Evolutionary conservation across 2,888 invertebrate genomes (phyloP).

Genomic region (Ophioninae sp.): DNA sequence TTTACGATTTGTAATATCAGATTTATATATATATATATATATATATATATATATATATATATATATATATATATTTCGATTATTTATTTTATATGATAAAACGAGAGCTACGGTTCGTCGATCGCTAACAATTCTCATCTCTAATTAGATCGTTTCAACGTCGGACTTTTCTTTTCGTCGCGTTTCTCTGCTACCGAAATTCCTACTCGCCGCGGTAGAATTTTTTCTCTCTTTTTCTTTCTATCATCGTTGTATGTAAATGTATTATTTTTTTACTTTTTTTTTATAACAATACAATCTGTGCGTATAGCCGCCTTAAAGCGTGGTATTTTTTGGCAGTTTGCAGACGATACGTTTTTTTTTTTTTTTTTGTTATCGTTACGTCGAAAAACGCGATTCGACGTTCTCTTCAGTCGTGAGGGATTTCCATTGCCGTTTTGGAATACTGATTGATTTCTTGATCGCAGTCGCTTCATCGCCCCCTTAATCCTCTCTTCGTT

Average conservation of each 20-base stretch:
- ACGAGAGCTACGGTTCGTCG: constrained; percentile 28
- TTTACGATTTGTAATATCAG: constrained; percentile 9
- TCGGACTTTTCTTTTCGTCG: constrained; percentile 41
- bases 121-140: constrained; percentile 29
- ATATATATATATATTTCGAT: constrained; percentile 28
- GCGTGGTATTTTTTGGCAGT: constrained; percentile 71
- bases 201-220: constrained; percentile 53
- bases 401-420: constrained; percentile 25
- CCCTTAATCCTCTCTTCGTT: background rate
- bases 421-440: constrained; percentile 30
- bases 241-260: constrained; percentile 65
- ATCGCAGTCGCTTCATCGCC: constrained; percentile 12
- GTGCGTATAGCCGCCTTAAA: constrained; percentile 70
- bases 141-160: constrained; percentile 34
- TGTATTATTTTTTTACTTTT: background rate
- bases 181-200: constrained; percentile 56
- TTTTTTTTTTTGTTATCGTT: constrained; percentile 49
- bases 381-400: constrained; percentile 32
- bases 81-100: constrained; percentile 36
- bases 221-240: constrained; percentile 27
- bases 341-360: constrained; percentile 57
- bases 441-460: constrained; percentile 47
- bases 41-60: constrained; percentile 12
- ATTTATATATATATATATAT: constrained; percentile 9
- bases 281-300: constrained; percentile 71